Base-by-base conservation (phyloP, 2,797 vertebrate species). In the Crax fasciolata region DNA sequence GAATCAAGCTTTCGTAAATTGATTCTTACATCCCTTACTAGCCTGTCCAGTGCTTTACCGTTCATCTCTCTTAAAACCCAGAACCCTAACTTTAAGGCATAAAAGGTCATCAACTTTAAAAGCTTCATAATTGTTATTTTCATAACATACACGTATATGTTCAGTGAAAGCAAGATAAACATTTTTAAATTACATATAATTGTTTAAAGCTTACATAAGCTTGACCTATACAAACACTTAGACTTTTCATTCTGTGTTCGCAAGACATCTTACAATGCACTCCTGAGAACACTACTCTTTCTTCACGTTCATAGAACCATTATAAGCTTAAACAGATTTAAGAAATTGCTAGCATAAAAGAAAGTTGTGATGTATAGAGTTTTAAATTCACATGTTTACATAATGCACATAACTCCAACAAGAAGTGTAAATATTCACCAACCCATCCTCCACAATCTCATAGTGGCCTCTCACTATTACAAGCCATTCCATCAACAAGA, bases 161-260 rank as follows among this genome's bases (percentile, higher is more conserved):
- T 35, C 35, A 35, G 35, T 35, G 35, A 35, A 35, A 35, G 61
- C 39, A 17, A 87, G 14, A 78, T 17, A 0, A 52, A 5, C 59
- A 57, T 24, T 86, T 86, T n/a, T 4, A 67, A 80, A 21, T 41
- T 17, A 58, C 0, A 0, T 12, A 21, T 2, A 44, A 1, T 57
- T 76, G 76, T 38, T 59, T n/a, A 62, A 92, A 74, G 5, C 11
- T 54, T 21, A 71, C 7, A 41, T 23, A 52, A 63, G 74, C 63
- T 12, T 30, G 23, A 86, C 11, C 7, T 44, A 51, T 24, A 30
- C 7, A 73, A 68, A 62, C n/a, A 75, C 0, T 62, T 41, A 13
- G 0, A 57, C 62, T 55, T 87, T 30, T 11, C 68, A 61, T 90
- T 58, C 16, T 46, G 15, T 2, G 2, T n/a, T 76, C 51, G 27